Evolutionary conservation across 2,113 vertebrate species (phyloP), one percentile per base, ranked within the genome.

Genomic region (Piaya cayana): DNA sequence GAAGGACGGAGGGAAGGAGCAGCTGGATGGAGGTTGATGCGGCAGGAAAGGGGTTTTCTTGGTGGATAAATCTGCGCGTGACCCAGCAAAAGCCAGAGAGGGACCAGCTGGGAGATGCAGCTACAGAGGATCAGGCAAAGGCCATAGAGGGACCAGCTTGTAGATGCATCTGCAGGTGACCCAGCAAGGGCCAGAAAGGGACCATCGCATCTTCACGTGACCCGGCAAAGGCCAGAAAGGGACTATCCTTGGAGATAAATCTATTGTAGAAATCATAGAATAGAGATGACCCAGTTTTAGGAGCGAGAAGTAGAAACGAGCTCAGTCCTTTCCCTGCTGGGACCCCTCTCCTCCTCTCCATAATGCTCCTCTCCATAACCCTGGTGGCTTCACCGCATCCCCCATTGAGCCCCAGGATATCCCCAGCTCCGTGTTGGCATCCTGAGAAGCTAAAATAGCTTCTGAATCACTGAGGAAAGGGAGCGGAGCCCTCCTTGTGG

Each of bases 61-160:
- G 0, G 1, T 26, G 18, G 45, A 26, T 47, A 18, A 20, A 26
- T 30, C 70, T 60, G 12, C 32, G 0, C 18, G 3, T 0, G 1
- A 27, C 8, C 69, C 65, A 81, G 43, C 18, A 15, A 50, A 53
- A 20, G 65, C 20, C 47, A 47, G 47, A 23, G 23, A 20, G 10
- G 47, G 47, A 49, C 20, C 21, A 23, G 22, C 22, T 49, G 22
- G 21, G 10, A 49, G 47, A 23, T 23, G 12, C 21, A 49, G 11
- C 47, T 49, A 23, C 43, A 45, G 43, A 49, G 22, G 47, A 49
- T 11, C 47, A 22, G 11, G 21, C 11, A 49, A 23, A 23, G 84
- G 49, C 17, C 71, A 59, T 67, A 65, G 88, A 39, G 13, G 34
- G 63, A 68, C 59, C n/a, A 1, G 67, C 90, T 30, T 0, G 1